phyloP scores from a whole-genome alignment of 2,888 invertebrate genomes.

The Saturnia pavonia region DNA sequence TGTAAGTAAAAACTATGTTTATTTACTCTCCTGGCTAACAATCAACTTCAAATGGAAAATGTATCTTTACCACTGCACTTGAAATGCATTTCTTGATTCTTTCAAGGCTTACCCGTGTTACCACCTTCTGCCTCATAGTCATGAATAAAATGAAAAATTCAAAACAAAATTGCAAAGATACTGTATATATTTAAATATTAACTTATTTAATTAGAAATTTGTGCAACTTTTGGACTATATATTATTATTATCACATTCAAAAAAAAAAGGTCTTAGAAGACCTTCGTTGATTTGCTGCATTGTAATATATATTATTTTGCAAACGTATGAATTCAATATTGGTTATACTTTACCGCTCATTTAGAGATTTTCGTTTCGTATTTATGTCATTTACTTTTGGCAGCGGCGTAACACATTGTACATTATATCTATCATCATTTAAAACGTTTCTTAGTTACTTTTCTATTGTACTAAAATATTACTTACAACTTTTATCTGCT shows the following conservation, averaged over 20 bases:
- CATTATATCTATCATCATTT: not conserved
- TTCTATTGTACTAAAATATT: not conserved
- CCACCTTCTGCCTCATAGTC: too few species aligned
- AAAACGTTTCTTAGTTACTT: not conserved
- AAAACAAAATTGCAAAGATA: too few species aligned
- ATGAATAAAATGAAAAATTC: too few species aligned
- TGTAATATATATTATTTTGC: not conserved
- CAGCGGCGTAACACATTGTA: not conserved
- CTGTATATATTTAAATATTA: too few species aligned
- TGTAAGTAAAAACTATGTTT: too few species aligned
- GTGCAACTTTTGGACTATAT: too few species aligned
- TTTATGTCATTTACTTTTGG: not conserved
- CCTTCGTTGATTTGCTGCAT: not conserved
- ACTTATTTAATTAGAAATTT: too few species aligned
- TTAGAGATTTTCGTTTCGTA: not conserved
- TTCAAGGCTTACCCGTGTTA: too few species aligned
- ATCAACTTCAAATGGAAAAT: too few species aligned
- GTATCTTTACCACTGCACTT: not conserved
- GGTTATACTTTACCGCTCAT: not conserved
- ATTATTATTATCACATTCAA: too few species aligned
- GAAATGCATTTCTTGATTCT: not conserved
- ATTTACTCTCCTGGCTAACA: too few species aligned
- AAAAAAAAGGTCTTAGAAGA: not conserved
- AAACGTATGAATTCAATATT: not conserved
- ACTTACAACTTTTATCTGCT: not conserved